A percentile compares a stretch with the other conserved stretches of the same genome.
These are phyloP conservation scores for Eospalax fontanierii DNA, from an alignment of 2,797 vertebrate species.

Conservation along the genomic window DNA sequence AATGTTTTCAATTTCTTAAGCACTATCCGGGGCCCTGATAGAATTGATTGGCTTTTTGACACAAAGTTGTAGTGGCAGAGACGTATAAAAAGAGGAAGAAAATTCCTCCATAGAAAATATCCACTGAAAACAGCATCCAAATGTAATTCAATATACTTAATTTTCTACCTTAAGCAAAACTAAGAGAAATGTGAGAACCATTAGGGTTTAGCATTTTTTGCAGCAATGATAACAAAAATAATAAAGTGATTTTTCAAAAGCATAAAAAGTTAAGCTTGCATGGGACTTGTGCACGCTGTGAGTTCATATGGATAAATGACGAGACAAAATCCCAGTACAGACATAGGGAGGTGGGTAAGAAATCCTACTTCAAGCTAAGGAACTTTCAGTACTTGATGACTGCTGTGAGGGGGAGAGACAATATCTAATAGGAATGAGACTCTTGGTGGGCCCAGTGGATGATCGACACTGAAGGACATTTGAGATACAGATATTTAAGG, in stretches of 20 bases:
- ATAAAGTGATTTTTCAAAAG: neutral
- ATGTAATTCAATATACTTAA: slow-evolving; percentile 69
- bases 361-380: no score
- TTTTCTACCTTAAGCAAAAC: slow-evolving; percentile 79
- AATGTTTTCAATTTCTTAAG: slow-evolving; percentile 90
- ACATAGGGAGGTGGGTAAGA: no score
- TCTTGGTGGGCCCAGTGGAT: no score
- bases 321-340: no score
- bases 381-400: no score
- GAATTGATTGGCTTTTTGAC: slow-evolving; percentile 88
- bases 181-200: slow-evolving; percentile 55
- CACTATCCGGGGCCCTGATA: slow-evolving; percentile 83
- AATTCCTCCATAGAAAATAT: slow-evolving; percentile 81
- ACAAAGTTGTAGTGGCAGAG: slow-evolving; percentile 82
- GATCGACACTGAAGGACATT: no score
- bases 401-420: no score
- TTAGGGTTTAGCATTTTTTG: neutral
- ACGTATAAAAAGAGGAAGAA: slow-evolving; percentile 77
- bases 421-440: no score
- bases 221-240: neutral
- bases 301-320: no score
- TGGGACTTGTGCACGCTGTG: no score
- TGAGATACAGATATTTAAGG: no score
- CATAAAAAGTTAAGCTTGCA: neutral
- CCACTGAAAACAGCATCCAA: slow-evolving; percentile 74